Base-by-base conservation (phyloP, 2,888 invertebrate genomes). In the Patella ulyssiponensis region DNA sequence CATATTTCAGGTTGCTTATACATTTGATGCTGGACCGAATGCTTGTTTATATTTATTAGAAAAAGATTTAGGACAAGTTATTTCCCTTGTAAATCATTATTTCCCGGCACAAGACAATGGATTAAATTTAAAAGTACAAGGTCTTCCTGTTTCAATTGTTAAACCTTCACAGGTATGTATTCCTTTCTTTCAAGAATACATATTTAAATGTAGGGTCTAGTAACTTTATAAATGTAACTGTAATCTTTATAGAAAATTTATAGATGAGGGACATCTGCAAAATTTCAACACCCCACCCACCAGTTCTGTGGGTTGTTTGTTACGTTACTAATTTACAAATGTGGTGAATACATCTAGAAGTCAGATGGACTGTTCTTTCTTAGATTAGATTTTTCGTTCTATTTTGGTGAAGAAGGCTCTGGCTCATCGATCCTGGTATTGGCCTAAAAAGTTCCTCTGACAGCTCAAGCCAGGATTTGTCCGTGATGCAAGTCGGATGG, bases 1-100 rank as follows among this genome's bases (percentile, higher is more conserved):
- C 9, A 44, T 44, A 44, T 82, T 86, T 5, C 87, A 95, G 94
- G 94, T 97, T 11, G 97, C 98, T 0, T 99, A 99, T 91, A 98
- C 99, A 20, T 99, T 97, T 93, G 99, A 99, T 94, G 99, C 99
- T 76, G 99, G 99, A 7, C 96, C 98, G 73, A 99, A 99, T 93
- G 97, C 97, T 5, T 98, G 97, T 91, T 92, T 99, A 0, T 98
- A 96, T 92, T 92, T 97, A 20, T 92, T 96, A 73, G 95, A 96
- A 84, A 92, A 95, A 81, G 94, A 96, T 90, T 95, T 97, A 0
- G 93, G 94, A 0, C 93, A 94, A 87, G 93, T 97, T 15, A 79
- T 96, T 44, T 92, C 94, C 52, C 91, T 96, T 17, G 91, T 98
- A 7, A 94, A 95, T 87, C 91, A 94, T 87, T 93, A 94, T 69